These are phyloP conservation scores for Sisor rabdophorus DNA, from an alignment of 2,113 vertebrate species.

Conservation along the genomic window DNA sequence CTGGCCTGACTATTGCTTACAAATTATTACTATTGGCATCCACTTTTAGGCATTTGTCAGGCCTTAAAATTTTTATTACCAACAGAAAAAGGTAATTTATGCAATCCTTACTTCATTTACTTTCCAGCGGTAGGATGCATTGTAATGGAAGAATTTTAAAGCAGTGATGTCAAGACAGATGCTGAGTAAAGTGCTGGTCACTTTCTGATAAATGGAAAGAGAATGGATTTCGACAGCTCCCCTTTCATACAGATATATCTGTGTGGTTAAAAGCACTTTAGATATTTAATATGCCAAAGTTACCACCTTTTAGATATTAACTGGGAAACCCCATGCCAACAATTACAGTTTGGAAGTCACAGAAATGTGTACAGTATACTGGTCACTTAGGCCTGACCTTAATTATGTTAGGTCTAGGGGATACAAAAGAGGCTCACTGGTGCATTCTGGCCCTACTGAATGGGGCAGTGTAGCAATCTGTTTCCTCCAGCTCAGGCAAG, in stretches of 20 bases:
- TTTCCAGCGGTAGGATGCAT: background rate
- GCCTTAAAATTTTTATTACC: conserved; percentile 1
- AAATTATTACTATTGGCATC: background rate
- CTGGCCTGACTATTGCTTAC: conserved; percentile 11
- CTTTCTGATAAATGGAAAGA: conserved; percentile 19
- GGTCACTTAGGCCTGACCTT: background rate
- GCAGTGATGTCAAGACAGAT: conserved; percentile 8
- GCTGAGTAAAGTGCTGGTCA: conserved; percentile 5
- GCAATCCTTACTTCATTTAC: background rate
- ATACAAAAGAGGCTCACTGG: conserved; percentile 76
- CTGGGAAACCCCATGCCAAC: background rate
- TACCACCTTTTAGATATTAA: conserved; percentile 7
- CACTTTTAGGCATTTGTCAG: background rate
- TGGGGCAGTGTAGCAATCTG: conserved; percentile 93
- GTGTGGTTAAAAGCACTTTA: conserved; percentile 7
- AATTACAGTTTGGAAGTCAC: background rate
- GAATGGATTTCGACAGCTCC: conserved; percentile 10
- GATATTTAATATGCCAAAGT: conserved; percentile 10
- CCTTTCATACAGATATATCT: background rate
- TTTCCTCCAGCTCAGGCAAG: conserved; percentile 89
- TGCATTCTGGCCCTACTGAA: conserved; percentile 94
- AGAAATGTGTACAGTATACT: background rate
- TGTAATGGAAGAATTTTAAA: conserved; percentile 6
- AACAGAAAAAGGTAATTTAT: conserved; percentile 21
- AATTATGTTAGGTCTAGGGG: background rate